Base-by-base conservation (phyloP, 2,888 invertebrate genomes). In the Malthinus seriepunctatus region DNA sequence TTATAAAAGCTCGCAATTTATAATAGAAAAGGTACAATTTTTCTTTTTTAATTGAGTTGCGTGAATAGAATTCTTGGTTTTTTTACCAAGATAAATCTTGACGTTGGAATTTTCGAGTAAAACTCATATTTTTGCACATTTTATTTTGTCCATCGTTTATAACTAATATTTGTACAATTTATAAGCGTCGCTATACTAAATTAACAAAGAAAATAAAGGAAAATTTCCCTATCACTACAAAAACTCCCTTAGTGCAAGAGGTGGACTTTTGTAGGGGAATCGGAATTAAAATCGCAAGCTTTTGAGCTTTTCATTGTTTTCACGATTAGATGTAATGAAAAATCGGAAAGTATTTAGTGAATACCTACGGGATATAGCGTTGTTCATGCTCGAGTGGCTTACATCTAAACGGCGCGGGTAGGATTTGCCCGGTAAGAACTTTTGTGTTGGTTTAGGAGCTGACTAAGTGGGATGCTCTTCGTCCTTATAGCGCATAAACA, bases 271-370 rank as follows among this genome's bases (percentile, higher is more conserved):
- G n/a, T 32, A 49, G 58, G 62, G 51, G 52, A 61, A 49, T 47
- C 37, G 55, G 54, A 56, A 62, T 62, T 62, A 62, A 61, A 62
- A 58, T 51, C 47, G 55, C 44, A 34, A 47, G 57, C 61, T 58
- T 55, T 58, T 51, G 62, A 62, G 55, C 38, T 54, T 39, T 38
- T 42, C 55, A 55, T 62, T 62, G 62, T 62, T 61, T 62, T 51
- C 46, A 34, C 62, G 62, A 62, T 62, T 62, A 62, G 55, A 55
- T 56, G 62, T 58, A 62, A 62, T 62, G 62, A 62, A 62, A 62
- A 62, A 62, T 62, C 54, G 62, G 58, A 54, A 61, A 61, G 61
- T 57, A 61, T 61, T 61, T 60, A 56, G 61, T 44, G 60, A 60
- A 60, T 60, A 60, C 60, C 60, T 56, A 60, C 60, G 60, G 56